Base-by-base conservation (phyloP, 92 coral and sea anemone genomes). In the Epizoanthus scotinus region DNA sequence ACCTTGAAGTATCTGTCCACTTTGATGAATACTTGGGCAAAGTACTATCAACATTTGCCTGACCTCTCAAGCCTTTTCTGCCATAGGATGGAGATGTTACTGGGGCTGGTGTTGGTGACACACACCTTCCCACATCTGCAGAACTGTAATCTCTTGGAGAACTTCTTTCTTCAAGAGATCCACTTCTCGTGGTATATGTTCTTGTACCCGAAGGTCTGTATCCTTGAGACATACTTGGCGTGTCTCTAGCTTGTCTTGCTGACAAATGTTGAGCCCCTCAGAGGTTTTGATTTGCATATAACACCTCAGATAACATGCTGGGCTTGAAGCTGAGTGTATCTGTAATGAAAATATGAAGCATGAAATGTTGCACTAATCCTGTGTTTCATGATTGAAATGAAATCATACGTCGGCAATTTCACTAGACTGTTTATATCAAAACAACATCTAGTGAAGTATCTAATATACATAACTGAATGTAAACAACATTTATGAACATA, bases 201-300 rank as follows among this genome's bases (percentile, higher is more conserved):
- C 55, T 75, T 75, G 81, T 36, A 58, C 38, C 63, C 15, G 81
- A 28, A 36, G 81, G n/a, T 58, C 81, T 75, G 66, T 59, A 59
- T 40, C 81, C 59, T 53, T 75, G 81, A 59, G 81, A 60, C 81
- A 75, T 75, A 13, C 52, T 59, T 75, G 53, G 67, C 34, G 21
- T 25, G 34, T 71, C 40, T 24, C 19, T 38, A 17, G 31, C 47
- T 29, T 25, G 5, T 50, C 31, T 14, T 17, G 36, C 21, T 28
- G 13, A 20, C 34, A 19, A 28, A 19, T 56, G 65, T 28, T 13
- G 21, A 15, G 79, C 26, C 52, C 34, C 50, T 55, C 57, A 54
- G 34, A 38, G 34, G 31, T 26, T 73, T 25, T 54, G 18, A 31
- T 38, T 8, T 73, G 62, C 65, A 31, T n/a, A 22, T 13, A 29